Percentiles rank a stretch among this genome's conserved stretches.
Conservation (phyloP, 2,888 invertebrate genomes). For the Xylota segnis region DNA sequence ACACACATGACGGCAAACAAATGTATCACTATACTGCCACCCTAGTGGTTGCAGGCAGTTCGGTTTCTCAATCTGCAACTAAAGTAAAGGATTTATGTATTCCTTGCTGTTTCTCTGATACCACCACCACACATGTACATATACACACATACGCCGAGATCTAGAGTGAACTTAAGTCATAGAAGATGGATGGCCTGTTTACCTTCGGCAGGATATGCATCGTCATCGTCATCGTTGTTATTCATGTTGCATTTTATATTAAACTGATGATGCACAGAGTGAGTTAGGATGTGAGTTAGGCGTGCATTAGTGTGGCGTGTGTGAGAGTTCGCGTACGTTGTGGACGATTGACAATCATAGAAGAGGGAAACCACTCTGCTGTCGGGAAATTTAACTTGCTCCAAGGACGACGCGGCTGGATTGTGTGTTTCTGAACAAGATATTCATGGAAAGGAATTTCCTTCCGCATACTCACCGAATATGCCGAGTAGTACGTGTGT, state of each 20-base stretch:
- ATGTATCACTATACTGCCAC: constrained; percentile 42
- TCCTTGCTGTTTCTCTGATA: constrained; percentile 38
- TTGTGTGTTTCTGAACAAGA: constrained; percentile 22
- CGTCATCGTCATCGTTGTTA: constrained; percentile 70
- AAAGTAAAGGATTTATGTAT: constrained; percentile 60
- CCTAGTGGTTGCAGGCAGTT: constrained; percentile 52
- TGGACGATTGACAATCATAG: constrained; percentile 23
- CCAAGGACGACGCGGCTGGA: background rate
- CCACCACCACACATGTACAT: constrained; percentile 12
- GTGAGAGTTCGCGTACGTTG: background rate
- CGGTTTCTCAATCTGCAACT: constrained; percentile 56
- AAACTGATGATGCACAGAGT: constrained; percentile 64
- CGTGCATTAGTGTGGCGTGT: background rate
- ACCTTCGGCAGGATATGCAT: constrained; percentile 72
- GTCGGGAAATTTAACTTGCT: background rate
- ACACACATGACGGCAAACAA: constrained; percentile 13
- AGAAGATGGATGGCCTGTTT: constrained; percentile 73
- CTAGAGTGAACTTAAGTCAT: constrained; percentile 63
- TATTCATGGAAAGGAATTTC: constrained; percentile 38
- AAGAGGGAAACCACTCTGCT: background rate
- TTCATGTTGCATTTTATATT: constrained; percentile 75
- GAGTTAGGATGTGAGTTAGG: constrained; percentile 45
- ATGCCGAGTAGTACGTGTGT: background rate
- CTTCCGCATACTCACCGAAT: constrained; percentile 21
- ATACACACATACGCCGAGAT: constrained; percentile 11